phyloP scores from a whole-genome alignment of 2,113 vertebrate genomes.

The Motacilla tschutschensis region DNA sequence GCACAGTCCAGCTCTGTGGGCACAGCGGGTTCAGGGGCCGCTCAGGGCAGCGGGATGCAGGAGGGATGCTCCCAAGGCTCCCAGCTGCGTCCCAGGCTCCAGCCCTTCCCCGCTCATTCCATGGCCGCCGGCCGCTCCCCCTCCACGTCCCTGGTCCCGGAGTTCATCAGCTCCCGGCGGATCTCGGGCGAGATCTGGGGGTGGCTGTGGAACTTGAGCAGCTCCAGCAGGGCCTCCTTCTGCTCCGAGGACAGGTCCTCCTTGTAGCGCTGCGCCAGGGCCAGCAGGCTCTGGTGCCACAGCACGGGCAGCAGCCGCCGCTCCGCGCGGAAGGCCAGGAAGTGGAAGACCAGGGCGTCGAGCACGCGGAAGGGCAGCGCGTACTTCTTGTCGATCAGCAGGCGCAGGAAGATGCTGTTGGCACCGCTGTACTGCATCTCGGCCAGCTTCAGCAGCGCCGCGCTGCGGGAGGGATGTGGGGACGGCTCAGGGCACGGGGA shows the following conservation, averaged over 20 bases:
- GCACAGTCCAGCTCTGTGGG: accelerated
- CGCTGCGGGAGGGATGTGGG: constrained; percentile 62
- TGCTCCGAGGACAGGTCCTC: constrained; percentile 92
- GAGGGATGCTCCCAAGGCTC: accelerated
- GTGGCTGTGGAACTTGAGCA: constrained; percentile 89
- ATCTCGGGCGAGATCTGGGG: constrained; percentile 82
- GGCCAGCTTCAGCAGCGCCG: constrained; percentile 93
- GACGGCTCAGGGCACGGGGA: background rate
- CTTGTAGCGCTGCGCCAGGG: constrained; percentile 92
- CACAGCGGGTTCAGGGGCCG: accelerated
- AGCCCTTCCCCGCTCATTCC: constrained; percentile 44
- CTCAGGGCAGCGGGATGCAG: accelerated
- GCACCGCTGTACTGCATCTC: constrained; percentile 96
- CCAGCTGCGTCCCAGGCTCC: background rate
- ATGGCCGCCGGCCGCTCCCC: constrained; percentile 63
- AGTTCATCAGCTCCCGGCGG: constrained; percentile 87
- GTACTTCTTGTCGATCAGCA: constrained; percentile 95
- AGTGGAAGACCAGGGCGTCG: constrained; percentile 94
- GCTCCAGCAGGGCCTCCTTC: constrained; percentile 87
- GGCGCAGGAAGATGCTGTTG: constrained; percentile 95
- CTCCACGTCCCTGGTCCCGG: constrained; percentile 83
- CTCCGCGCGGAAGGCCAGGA: constrained; percentile 88
- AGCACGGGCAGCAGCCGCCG: constrained; percentile 88
- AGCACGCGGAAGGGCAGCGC: constrained; percentile 96
- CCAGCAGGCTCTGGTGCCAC: constrained; percentile 95